phyloP scores from a whole-genome alignment of 2,797 vertebrate species.

The Malacoctenus gilli region DNA sequence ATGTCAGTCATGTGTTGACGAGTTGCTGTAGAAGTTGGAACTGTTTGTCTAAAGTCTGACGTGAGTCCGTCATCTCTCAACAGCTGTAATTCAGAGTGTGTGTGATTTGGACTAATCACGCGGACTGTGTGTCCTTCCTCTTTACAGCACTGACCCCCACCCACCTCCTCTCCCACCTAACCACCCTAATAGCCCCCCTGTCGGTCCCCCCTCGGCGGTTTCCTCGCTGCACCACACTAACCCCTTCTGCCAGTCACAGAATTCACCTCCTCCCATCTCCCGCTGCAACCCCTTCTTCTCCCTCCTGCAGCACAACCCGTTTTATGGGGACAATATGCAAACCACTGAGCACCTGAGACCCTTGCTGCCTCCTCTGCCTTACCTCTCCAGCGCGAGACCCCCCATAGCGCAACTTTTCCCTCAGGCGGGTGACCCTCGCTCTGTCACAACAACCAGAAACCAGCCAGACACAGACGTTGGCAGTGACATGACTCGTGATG shows the following conservation, averaged over 20 bases:
- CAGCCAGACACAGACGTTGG: constrained; percentile 6
- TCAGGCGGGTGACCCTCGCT: constrained; percentile 49
- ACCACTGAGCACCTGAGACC: constrained; percentile 83
- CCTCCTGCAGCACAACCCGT: constrained; percentile 87
- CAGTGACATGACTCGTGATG: not conserved
- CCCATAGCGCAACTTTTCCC: constrained; percentile 76
- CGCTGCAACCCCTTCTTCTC: constrained; percentile 88
- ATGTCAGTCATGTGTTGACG: too few relatives aligned
- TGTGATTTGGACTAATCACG: constrained; percentile 81
- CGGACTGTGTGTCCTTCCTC: constrained; percentile 89
- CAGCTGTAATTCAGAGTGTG: too few relatives aligned
- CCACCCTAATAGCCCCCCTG: constrained; percentile 59
- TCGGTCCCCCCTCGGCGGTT: constrained; percentile 62
- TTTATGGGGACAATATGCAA: constrained; percentile 86
- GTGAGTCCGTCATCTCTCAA: too few relatives aligned
- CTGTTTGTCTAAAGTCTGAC: too few relatives aligned
- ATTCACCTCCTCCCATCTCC: constrained; percentile 75
- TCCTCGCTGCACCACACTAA: constrained; percentile 80
- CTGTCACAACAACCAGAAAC: constrained; percentile 4
- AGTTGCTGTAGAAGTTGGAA: too few relatives aligned
- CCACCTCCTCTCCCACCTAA: constrained; percentile 75
- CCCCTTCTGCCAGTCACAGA: constrained; percentile 77
- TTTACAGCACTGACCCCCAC: constrained; percentile 92
- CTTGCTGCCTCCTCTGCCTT: constrained; percentile 86
- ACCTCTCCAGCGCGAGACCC: constrained; percentile 86